Evolutionary conservation across 1,140 invertebrate species (phyloP).

Genomic region (Globodera rostochiensis): DNA sequence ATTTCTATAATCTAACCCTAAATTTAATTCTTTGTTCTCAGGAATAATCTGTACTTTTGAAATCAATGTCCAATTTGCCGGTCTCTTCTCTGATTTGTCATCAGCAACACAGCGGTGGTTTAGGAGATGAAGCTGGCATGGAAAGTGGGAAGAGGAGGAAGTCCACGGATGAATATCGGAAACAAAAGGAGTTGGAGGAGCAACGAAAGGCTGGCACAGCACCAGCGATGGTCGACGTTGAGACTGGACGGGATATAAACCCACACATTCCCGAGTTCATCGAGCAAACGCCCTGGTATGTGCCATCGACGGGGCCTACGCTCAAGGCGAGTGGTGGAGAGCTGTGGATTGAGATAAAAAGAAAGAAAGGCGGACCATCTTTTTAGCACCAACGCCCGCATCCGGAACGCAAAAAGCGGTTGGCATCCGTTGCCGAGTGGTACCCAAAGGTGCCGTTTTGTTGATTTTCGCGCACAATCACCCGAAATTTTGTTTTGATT

Average conservation of each 20-base stretch:
- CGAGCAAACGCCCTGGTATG: conserved; percentile 97
- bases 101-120: conserved; percentile 11
- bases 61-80: conserved; percentile 25
- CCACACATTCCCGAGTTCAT: conserved; percentile 99
- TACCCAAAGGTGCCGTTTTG: conserved; percentile 71
- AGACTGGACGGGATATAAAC: conserved; percentile 92
- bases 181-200: conserved; percentile 89
- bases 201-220: conserved; percentile 96
- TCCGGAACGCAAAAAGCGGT: conserved; percentile 77
- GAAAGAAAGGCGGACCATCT: neutral
- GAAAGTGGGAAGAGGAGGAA: conserved; percentile 39
- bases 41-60: neutral
- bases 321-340: conserved; percentile 72
- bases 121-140: conserved; percentile 17
- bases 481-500: neutral
- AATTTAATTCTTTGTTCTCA: neutral
- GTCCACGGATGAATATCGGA: conserved; percentile 58
- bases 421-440: conserved; percentile 76
- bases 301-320: conserved; percentile 86
- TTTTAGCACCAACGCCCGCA: conserved; percentile 86
- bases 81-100: conserved; percentile 22
- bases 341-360: neutral
- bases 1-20: neutral
- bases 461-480: neutral
- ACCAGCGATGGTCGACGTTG: conserved; percentile 96